phyloP scores from a whole-genome alignment of 2,797 vertebrate genomes.

The Gymnothorax reevesii region DNA sequence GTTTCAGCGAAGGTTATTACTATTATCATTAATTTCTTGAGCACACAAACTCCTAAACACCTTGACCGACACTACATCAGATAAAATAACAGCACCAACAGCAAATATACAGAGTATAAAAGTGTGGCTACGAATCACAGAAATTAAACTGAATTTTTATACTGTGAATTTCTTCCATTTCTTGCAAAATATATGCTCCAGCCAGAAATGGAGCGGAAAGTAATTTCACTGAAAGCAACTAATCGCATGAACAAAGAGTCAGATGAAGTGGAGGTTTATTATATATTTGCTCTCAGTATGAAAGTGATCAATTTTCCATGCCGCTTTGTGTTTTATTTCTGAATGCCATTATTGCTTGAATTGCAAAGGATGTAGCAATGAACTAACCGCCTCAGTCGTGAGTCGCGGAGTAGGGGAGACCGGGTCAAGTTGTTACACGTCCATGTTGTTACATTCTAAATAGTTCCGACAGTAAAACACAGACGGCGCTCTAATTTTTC shows the following conservation, averaged over 20 bases:
- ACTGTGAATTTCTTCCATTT: not conserved
- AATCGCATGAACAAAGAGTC: not conserved
- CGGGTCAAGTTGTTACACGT: too few relatives aligned
- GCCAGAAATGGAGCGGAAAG: not conserved
- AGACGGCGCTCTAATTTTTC: too few relatives aligned
- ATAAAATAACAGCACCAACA: not conserved
- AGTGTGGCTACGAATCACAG: not conserved
- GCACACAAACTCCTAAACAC: not conserved
- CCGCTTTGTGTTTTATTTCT: constrained; percentile 14
- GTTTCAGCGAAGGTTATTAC: not conserved
- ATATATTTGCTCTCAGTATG: not conserved
- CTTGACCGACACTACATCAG: not conserved
- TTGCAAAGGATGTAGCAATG: not conserved
- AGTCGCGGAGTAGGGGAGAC: not conserved
- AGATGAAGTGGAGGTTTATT: not conserved
- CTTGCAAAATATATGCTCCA: not conserved
- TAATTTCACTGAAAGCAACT: not conserved
- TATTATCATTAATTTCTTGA: constrained; percentile 17
- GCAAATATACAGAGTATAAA: not conserved
- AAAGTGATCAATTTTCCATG: not conserved
- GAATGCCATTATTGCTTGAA: constrained; percentile 52
- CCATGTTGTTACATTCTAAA: too few relatives aligned
- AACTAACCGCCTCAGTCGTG: not conserved
- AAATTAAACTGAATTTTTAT: constrained; percentile 11
- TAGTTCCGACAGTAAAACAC: too few relatives aligned